Evolutionary conservation across 1,140 invertebrate genomes (phyloP).

Genomic region (Zaprionus vittiger): DNA sequence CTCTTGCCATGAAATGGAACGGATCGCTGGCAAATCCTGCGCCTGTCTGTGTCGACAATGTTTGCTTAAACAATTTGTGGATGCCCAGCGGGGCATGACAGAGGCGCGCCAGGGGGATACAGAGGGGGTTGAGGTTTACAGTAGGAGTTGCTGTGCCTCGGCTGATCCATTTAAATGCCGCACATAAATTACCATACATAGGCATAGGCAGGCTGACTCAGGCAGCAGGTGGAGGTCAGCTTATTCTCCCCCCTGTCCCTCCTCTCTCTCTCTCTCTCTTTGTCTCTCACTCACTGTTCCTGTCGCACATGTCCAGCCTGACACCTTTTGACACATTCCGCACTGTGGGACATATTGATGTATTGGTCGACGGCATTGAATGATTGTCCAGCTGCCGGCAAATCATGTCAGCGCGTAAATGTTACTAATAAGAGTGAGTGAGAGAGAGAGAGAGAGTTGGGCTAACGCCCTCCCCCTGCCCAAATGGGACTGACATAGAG

Average conservation of each 20-base stretch:
- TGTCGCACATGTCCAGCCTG: slow-evolving; percentile 14
- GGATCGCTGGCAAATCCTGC: slow-evolving; percentile 22
- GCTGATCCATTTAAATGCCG: slow-evolving; percentile 77
- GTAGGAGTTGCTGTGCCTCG: slow-evolving; percentile 26
- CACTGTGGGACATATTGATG: slow-evolving; percentile 77
- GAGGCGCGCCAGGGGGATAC: neutral
- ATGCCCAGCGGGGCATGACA: slow-evolving; percentile 31
- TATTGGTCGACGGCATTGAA: slow-evolving; percentile 73
- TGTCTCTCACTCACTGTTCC: neutral
- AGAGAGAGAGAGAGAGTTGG: neutral
- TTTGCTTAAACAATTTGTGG: slow-evolving; percentile 68
- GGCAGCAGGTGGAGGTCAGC: slow-evolving; percentile 11
- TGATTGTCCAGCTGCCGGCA: slow-evolving; percentile 54
- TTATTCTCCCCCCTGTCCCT: neutral
- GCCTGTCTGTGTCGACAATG: slow-evolving; percentile 31
- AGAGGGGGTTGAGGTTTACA: neutral
- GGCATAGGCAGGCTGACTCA: neutral
- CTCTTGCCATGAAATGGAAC: slow-evolving; percentile 23
- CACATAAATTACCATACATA: slow-evolving; percentile 74
- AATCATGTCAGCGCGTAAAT: slow-evolving; percentile 59
- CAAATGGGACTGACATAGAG: slow-evolving; percentile 11
- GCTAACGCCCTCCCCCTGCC: neutral
- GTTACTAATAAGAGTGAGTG: slow-evolving; percentile 56
- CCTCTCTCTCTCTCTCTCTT: neutral
- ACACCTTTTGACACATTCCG: slow-evolving; percentile 49